phyloP scores from a whole-genome alignment of 1,140 invertebrate species.

The Panagrolaimus sp. region DNA sequence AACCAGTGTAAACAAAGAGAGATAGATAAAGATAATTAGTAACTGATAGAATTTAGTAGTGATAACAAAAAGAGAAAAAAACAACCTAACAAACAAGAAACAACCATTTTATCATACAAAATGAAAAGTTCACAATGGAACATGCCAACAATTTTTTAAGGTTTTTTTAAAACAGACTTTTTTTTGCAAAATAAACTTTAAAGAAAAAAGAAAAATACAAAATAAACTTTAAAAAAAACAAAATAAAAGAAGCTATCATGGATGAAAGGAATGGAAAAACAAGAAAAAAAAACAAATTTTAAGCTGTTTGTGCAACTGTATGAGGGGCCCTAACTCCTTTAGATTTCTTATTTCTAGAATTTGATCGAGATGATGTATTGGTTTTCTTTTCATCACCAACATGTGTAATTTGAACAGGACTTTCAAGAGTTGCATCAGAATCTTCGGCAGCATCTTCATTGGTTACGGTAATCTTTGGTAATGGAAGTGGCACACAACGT shows the following conservation, averaged over 20 bases:
- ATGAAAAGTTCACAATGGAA: not conserved
- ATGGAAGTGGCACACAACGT: not conserved
- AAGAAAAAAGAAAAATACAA: not conserved
- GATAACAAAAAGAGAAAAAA: too few species aligned
- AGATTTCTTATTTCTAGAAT: not conserved
- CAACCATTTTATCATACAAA: not conserved
- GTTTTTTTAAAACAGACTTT: not conserved
- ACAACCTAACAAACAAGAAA: constrained; percentile 6
- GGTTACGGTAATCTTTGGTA: constrained; percentile 2
- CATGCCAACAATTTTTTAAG: constrained; percentile 5
- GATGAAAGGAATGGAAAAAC: not conserved
- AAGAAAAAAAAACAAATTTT: not conserved
- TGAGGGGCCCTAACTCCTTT: not conserved
- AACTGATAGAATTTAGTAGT: not conserved
- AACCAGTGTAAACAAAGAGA: constrained; percentile 12
- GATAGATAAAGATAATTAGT: not conserved
- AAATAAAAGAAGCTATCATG: not conserved
- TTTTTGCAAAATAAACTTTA: not conserved
- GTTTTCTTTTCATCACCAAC: not conserved
- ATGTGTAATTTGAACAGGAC: not conserved
- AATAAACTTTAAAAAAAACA: not conserved
- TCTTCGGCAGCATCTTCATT: not conserved
- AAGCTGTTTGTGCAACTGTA: not conserved
- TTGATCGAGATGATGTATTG: not conserved
- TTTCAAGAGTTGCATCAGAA: not conserved